A percentile compares a stretch with the other conserved stretches of the same genome.
Conservation (phyloP, 2,888 invertebrate species). For the Macaria notata region DNA sequence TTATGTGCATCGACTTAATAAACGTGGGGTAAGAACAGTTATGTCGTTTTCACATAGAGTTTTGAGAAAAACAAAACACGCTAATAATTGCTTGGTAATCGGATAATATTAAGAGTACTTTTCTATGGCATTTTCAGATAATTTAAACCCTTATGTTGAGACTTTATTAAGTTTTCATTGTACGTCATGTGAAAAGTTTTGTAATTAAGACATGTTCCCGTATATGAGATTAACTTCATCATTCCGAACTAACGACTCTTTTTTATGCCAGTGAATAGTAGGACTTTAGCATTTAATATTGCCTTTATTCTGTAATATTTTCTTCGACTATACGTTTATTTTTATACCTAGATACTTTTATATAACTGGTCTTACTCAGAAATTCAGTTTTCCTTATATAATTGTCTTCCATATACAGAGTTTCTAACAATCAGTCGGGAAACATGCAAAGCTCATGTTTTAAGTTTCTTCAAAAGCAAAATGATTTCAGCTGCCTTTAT, state of each 20-base stretch:
- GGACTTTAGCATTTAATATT: conserved; percentile 44
- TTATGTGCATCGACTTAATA: not conserved
- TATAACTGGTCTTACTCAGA: conserved; percentile 19
- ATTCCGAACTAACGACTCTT: conserved; percentile 50
- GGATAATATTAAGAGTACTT: not conserved
- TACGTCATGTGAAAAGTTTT: conserved; percentile 49
- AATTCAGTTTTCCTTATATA: conserved; percentile 30
- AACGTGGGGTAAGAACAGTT: no score
- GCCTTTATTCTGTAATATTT: conserved; percentile 39
- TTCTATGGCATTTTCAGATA: not conserved
- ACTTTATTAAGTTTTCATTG: conserved; percentile 55
- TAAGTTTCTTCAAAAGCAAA: no score
- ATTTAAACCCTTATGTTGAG: conserved; percentile 49
- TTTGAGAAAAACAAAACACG: no score
- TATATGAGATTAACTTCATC: conserved; percentile 50
- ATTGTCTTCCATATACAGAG: no score
- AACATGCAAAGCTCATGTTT: no score
- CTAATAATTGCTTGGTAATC: no score
- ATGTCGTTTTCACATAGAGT: no score
- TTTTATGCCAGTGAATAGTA: conserved; percentile 42
- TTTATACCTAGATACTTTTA: conserved; percentile 30
- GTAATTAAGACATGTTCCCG: conserved; percentile 50
- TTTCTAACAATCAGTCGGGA: no score
- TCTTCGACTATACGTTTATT: conserved; percentile 38
- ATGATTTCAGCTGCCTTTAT: no score